phyloP scores from a whole-genome alignment of 2,797 vertebrate species.

The Hipposideros larvatus region DNA sequence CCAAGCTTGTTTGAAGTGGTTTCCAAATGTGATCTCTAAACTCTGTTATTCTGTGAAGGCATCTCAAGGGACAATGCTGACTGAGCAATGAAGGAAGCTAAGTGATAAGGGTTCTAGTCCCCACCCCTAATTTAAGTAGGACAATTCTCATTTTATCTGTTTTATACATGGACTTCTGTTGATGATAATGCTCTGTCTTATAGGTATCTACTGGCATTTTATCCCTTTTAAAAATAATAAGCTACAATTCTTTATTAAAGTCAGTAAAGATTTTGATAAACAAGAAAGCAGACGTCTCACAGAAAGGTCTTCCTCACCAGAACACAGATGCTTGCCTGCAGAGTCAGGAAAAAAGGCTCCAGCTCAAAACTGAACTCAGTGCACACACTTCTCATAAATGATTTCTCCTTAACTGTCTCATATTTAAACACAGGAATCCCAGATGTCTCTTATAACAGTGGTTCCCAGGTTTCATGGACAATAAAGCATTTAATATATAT shows the following conservation, averaged over 20 bases:
- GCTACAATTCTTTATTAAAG: slow-evolving; percentile 41
- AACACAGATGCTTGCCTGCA: not conserved
- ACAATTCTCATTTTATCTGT: slow-evolving; percentile 37
- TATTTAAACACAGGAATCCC: not conserved
- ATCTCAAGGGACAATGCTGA: not conserved
- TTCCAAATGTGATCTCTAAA: slow-evolving; percentile 35
- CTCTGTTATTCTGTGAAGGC: not conserved
- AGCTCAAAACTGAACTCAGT: not conserved
- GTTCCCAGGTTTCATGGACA: not conserved
- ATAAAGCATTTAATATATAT: not conserved
- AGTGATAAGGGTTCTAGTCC: not conserved
- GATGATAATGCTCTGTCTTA: not conserved
- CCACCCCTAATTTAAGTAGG: not conserved
- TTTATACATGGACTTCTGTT: not conserved
- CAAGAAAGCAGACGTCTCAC: not conserved
- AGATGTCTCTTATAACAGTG: not conserved
- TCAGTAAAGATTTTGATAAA: slow-evolving; percentile 27
- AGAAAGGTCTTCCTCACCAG: not conserved
- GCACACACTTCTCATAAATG: not conserved
- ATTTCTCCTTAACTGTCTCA: not conserved
- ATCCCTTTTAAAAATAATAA: slow-evolving; percentile 40
- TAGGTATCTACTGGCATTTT: not conserved
- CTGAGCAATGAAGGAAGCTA: not conserved
- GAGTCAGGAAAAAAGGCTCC: not conserved
- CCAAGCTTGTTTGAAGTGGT: not conserved